Conservation (phyloP, 2,888 invertebrate genomes). For the Erynnis tages region DNA sequence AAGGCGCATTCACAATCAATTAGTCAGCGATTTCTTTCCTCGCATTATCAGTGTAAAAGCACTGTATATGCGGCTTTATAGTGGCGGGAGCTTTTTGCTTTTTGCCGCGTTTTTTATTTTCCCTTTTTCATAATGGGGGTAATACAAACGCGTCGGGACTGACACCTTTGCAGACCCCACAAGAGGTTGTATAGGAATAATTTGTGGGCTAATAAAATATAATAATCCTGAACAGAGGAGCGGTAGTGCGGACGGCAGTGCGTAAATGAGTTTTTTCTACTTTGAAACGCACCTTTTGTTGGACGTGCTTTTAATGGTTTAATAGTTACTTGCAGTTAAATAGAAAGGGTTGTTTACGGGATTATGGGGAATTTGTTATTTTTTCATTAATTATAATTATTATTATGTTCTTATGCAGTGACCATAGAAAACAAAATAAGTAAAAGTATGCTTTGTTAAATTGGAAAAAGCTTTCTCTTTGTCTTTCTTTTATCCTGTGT, state of each 20-base stretch:
- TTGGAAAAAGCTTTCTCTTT: too few species aligned
- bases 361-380: not conserved
- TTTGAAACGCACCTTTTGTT: slow-evolving; percentile 20
- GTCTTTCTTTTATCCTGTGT: too few species aligned
- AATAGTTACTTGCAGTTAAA: not conserved
- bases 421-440: too few species aligned
- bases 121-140: slow-evolving; percentile 69
- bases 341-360: not conserved
- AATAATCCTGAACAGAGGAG: slow-evolving; percentile 52
- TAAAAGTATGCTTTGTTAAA: too few species aligned
- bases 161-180: slow-evolving; percentile 79
- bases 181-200: slow-evolving; percentile 62
- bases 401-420: too few species aligned
- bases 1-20: slow-evolving; percentile 67
- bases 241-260: slow-evolving; percentile 15
- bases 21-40: slow-evolving; percentile 68
- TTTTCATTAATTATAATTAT: too few species aligned
- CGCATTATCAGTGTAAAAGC: slow-evolving; percentile 64
- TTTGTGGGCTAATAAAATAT: slow-evolving; percentile 76
- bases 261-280: slow-evolving; percentile 21
- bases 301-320: slow-evolving; percentile 12
- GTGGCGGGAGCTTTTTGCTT: slow-evolving; percentile 68
- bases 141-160: slow-evolving; percentile 75
- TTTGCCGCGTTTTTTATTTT: slow-evolving; percentile 57
- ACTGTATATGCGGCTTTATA: slow-evolving; percentile 45